Percentiles rank a stretch among this genome's conserved stretches.
These are phyloP conservation scores for Deilephila elpenor DNA, from an alignment of 2,888 invertebrate genomes.

Conservation along the genomic window DNA sequence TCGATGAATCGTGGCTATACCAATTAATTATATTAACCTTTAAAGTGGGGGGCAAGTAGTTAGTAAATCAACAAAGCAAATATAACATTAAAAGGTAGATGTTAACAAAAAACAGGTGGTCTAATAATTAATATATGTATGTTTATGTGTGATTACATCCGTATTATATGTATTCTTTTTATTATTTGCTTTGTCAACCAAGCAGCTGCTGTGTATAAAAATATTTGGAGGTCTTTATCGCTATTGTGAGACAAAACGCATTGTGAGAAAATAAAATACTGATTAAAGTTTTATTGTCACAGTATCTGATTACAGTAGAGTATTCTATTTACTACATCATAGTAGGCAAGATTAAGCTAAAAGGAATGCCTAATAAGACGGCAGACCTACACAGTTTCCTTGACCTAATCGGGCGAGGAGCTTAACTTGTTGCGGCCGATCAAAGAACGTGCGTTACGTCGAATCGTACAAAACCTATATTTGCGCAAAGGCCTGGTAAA, in stretches of 20 bases:
- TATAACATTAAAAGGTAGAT: no score
- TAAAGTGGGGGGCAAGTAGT: background rate
- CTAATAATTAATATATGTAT: no score
- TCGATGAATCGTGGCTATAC: background rate
- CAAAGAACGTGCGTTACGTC: slow-evolving; percentile 14
- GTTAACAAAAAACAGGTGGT: no score
- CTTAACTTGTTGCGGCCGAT: slow-evolving; percentile 1
- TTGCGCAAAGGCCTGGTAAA: background rate
- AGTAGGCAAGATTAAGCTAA: slow-evolving; percentile 1
- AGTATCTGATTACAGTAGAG: background rate
- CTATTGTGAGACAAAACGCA: background rate
- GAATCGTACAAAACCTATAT: background rate
- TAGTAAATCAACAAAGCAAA: no score
- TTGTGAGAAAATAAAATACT: background rate
- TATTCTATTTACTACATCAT: background rate
- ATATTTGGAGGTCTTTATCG: slow-evolving; percentile 11
- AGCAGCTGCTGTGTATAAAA: background rate
- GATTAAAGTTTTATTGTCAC: slow-evolving; percentile 10
- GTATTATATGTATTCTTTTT: background rate
- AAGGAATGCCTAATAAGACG: slow-evolving; percentile 21
- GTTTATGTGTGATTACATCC: no score
- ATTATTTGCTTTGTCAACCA: background rate
- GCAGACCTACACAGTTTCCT: slow-evolving; percentile 15
- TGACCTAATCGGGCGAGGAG: slow-evolving; percentile 15
- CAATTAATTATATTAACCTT: no score